phyloP scores from a whole-genome alignment of 2,797 vertebrate genomes.

The Cynodonichthys magdalenae region DNA sequence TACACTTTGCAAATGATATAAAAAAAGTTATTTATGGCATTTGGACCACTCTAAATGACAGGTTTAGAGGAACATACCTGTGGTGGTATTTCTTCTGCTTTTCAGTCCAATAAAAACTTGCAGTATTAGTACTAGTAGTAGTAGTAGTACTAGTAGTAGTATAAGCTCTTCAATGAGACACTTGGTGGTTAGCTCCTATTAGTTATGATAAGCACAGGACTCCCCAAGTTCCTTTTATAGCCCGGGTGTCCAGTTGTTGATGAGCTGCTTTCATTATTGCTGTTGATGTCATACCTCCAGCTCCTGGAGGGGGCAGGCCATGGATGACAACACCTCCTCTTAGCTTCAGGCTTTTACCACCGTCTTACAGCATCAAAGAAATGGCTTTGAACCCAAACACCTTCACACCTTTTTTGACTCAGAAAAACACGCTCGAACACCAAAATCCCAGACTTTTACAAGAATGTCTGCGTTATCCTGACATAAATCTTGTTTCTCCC shows the following conservation, averaged over 20 bases:
- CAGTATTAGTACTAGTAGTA: background rate
- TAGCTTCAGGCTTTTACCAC: constrained; percentile 51
- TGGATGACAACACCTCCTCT: constrained; percentile 65
- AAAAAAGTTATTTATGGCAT: background rate
- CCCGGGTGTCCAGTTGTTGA: constrained; percentile 64
- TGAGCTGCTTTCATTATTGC: constrained; percentile 78
- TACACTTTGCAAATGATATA: no score
- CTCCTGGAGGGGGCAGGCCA: constrained; percentile 56
- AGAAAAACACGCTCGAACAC: constrained; percentile 1
- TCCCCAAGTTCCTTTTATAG: constrained; percentile 77
- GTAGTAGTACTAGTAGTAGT: background rate
- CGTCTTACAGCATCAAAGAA: constrained; percentile 48
- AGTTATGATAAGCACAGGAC: constrained; percentile 63
- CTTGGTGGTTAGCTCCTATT: constrained; percentile 43
- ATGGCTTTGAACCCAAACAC: constrained; percentile 55
- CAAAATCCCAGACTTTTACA: constrained; percentile 9
- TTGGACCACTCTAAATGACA: background rate
- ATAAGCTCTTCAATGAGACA: constrained; percentile 14
- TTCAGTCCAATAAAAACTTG: constrained; percentile 3
- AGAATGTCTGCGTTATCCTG: constrained; percentile 7
- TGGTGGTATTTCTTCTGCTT: background rate
- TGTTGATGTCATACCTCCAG: constrained; percentile 77
- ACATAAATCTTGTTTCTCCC: background rate
- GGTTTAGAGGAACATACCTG: constrained; percentile 42
- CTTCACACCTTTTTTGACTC: constrained; percentile 9